Evolutionary conservation across 2,797 vertebrate species (phyloP).

Genomic region (Eleutherodactylus coqui): DNA sequence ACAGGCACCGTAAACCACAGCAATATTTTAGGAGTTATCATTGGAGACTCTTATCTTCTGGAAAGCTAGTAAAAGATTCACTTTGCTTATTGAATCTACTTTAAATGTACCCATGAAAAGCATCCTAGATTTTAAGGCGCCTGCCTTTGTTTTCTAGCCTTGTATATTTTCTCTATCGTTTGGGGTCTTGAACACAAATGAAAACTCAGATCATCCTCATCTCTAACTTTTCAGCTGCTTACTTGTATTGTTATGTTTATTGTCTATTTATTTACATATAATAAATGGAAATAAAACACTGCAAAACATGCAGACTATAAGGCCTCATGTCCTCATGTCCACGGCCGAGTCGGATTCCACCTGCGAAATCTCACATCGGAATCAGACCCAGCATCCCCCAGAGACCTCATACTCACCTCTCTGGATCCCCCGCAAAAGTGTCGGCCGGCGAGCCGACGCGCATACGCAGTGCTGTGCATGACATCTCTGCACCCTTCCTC

Average conservation of each 20-base stretch:
- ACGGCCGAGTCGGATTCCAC: too few species aligned
- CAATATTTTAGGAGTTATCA: conserved; percentile 51
- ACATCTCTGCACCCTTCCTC: too few species aligned
- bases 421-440: too few species aligned
- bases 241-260: not conserved
- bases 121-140: conserved; percentile 9
- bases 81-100: conserved; percentile 41
- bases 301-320: not conserved
- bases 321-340: too few species aligned
- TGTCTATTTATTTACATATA: not conserved
- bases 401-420: too few species aligned
- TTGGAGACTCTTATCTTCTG: not conserved
- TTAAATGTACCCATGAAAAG: conserved; percentile 31
- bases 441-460: too few species aligned
- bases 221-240: not conserved
- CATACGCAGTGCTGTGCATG: too few species aligned
- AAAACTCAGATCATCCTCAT: not conserved
- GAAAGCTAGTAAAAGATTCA: conserved; percentile 55
- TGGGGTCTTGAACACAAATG: not conserved
- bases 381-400: too few species aligned
- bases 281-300: not conserved
- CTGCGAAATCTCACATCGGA: too few species aligned
- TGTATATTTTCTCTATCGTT: not conserved
- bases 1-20: conserved; percentile 40
- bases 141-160: not conserved